Base-by-base conservation (phyloP, 2,888 invertebrate genomes). In the Synergus laeviventris region DNA sequence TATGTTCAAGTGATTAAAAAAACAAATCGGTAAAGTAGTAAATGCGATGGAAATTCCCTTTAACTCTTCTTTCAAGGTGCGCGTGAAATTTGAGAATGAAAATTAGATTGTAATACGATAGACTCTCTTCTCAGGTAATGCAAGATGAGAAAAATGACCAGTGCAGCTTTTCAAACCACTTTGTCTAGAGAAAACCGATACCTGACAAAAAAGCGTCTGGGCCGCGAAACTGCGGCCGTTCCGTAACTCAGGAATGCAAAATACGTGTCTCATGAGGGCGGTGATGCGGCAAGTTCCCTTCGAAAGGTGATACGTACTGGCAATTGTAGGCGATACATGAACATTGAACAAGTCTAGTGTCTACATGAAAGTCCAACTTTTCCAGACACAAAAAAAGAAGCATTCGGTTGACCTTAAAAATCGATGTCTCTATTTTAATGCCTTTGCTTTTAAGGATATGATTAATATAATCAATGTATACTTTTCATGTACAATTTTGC, bases 131-230 rank as follows among this genome's bases (percentile, higher is more conserved):
- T 14, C 14, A 16, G 24, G 70, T 36, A 36, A 70, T 70, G 16
- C 36, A 31, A 49, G 49, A 24, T 59, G 16, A 70, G 70, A 70
- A 49, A 66, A 70, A 70, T 70, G 70, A 70, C 70, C 49, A 54
- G n/a, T 31, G 49, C 49, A 31, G 49, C 49, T 49, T 70, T 70
- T 49, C 70, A 49, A 49, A 70, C 49, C 49, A 70, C 49, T 70
- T 70, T 31, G 70, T 76, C 76, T 83, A 81, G 81, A 81, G 78
- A 78, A 81, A 83, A 83, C 79, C 81, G 81, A 83, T 81, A 83
- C 70, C 66, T 76, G 64, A 62, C 77, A 81, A 81, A 83, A 81
- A 79, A 70, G 79, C 77, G 76, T 79, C 79, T 74, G 54, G 16
- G 49, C 56, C 62, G 73, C 39, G 66, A 45, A 70, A 70, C 70